Base-by-base conservation (phyloP, 2,113 vertebrate species). In the Zosterops pallidus region DNA sequence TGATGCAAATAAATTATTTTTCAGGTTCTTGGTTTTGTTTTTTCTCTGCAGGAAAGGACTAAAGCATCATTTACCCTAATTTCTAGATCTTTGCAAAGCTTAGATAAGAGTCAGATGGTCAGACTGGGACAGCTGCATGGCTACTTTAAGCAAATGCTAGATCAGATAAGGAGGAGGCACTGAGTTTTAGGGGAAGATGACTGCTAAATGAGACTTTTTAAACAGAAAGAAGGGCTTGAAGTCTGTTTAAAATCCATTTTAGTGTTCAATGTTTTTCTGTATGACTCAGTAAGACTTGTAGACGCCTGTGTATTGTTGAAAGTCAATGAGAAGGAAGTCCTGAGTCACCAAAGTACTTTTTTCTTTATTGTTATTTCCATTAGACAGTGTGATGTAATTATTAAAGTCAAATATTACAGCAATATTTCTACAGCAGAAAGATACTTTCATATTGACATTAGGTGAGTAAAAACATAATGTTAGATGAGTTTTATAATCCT, bases 321-420 rank as follows among this genome's bases (percentile, higher is more conserved):
- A 92, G 83, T 81, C 90, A 95, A 89, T 90, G 52, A 74, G 44
- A 82, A 88, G 68, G 80, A 83, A 83, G 64, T 44, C 44, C 52
- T 57, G 74, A 91, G 74, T 70, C 86, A 96, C 20, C 3, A 4
- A 59, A 91, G 52, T 55, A 78, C 28, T 37, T 76, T 74, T 78
- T 80, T 42, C 33, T 72, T 86, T 67, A 77, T 26, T 53, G 47
- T 59, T 89, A 71, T 78, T 89, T 83, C 53, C 28, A 70, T 89
- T 84, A 91, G 42, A 70, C 33, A 39, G 52, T 20, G 44, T 35
- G 47, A 87, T 59, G 31, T 26, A 81, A 76, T 77, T 91, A 85
- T 79, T 93, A 76, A 52, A 33, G 59, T 74, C 71, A 84, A 89
- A 89, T 47, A 63, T 14, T 26, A 70, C 20, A 21, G 55, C 67